These are phyloP conservation scores for Carcharodon carcharias DNA, from an alignment of 2,797 vertebrate genomes.

Conservation along the genomic window DNA sequence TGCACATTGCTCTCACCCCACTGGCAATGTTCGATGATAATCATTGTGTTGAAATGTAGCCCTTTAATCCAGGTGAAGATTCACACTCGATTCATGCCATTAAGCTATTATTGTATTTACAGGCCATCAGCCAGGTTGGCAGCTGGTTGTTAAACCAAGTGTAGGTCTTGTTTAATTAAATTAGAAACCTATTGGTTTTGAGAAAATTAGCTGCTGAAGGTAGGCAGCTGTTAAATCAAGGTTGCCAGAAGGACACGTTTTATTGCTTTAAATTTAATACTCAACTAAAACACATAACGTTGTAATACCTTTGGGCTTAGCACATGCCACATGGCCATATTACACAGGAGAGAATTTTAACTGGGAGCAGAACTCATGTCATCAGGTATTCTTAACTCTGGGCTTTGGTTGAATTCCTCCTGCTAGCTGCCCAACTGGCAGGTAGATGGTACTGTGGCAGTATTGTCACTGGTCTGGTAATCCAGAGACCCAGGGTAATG, in stretches of 20 bases:
- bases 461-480: no score
- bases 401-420: not conserved
- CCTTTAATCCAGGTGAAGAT: constrained; percentile 1
- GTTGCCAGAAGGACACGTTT: constrained; percentile 26
- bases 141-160: constrained; percentile 31
- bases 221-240: constrained; percentile 37
- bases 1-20: not conserved
- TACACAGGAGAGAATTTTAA: not conserved
- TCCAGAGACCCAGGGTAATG: no score
- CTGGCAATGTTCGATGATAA: not conserved
- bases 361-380: not conserved
- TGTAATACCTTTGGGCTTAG: not conserved
- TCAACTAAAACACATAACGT: not conserved
- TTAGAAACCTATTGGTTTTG: constrained; percentile 29
- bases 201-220: constrained; percentile 25
- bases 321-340: not conserved
- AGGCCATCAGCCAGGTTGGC: constrained; percentile 13
- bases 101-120: constrained; percentile 15
- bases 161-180: constrained; percentile 29
- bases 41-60: not conserved
- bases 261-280: constrained; percentile 1
- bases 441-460: no score
- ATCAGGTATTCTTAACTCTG: no score
- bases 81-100: not conserved
- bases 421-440: not conserved